Conservation (phyloP, 2,797 vertebrate species). For the Steatocranus sp. region DNA sequence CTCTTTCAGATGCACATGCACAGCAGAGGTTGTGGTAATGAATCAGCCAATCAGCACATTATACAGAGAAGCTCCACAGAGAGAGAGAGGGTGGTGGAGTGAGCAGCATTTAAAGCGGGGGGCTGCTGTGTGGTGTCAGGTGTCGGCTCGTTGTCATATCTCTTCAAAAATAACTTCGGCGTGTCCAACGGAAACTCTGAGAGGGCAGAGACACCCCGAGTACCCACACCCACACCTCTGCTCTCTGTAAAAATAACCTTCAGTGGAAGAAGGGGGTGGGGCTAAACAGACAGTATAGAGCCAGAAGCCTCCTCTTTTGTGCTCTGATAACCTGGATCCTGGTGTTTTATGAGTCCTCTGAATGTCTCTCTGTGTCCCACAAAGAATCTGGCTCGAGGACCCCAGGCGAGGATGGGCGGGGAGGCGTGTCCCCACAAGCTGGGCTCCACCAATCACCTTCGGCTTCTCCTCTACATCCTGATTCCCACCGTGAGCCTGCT, state of each 20-base stretch:
- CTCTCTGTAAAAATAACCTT: conserved; percentile 17
- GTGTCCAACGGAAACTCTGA: conserved; percentile 26
- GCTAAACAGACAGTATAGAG: neutral
- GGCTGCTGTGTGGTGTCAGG: conserved; percentile 17
- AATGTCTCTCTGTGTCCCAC: neutral
- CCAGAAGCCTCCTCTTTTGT: neutral
- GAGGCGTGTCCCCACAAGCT: conserved; percentile 53
- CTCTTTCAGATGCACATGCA: neutral
- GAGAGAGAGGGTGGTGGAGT: neutral
- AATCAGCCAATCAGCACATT: neutral
- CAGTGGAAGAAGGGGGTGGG: neutral
- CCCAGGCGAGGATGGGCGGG: conserved; percentile 29
- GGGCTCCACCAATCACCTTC: conserved; percentile 46
- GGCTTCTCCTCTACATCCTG: conserved; percentile 61
- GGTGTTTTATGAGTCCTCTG: neutral
- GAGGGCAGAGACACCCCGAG: neutral
- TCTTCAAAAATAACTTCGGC: conserved; percentile 33
- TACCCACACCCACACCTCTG: neutral
- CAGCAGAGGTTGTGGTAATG: neutral
- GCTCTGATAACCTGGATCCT: neutral
- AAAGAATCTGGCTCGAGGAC: conserved; percentile 6
- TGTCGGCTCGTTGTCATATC: conserved; percentile 17
- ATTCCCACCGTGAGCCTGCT: conserved; percentile 47
- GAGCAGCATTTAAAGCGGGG: neutral
- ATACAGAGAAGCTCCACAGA: accelerated